phyloP scores from a whole-genome alignment of 1,140 invertebrate species.

The Pachyrhynchus sulphureomaculatus region DNA sequence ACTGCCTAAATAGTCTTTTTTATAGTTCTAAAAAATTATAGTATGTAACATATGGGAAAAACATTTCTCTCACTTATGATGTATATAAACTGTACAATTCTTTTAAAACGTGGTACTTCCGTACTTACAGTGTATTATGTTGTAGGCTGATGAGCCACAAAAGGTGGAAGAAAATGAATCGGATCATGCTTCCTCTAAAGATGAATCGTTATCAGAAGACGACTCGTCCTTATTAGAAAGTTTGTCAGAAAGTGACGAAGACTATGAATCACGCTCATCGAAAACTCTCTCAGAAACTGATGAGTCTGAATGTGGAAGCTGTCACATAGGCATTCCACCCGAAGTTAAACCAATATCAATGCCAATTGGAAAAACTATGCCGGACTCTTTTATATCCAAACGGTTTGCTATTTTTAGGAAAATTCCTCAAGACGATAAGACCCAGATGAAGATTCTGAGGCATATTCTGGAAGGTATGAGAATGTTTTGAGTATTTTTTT shows the following conservation, averaged over 20 bases:
- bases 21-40: too few relatives aligned
- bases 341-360: slow-evolving; percentile 9
- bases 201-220: too few relatives aligned
- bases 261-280: background rate
- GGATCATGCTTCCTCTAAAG: too few relatives aligned
- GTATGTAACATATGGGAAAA: too few relatives aligned
- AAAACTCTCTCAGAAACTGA: background rate
- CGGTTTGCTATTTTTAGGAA: slow-evolving; percentile 40
- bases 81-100: too few relatives aligned
- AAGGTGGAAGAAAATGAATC: background rate
- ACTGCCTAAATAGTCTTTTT: too few relatives aligned
- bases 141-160: too few relatives aligned
- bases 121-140: too few relatives aligned
- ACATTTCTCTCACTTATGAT: too few relatives aligned
- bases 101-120: too few relatives aligned
- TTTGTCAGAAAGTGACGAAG: background rate
- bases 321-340: slow-evolving; percentile 5
- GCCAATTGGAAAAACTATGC: background rate
- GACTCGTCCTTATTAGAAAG: too few relatives aligned
- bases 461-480: slow-evolving; percentile 17
- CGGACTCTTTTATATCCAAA: slow-evolving; percentile 18
- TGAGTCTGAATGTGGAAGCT: slow-evolving; percentile 4
- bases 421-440: slow-evolving; percentile 28
- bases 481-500: too few relatives aligned
- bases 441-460: slow-evolving; percentile 33